Conservation (phyloP, 2,888 invertebrate genomes). For the Venusia cambrica region DNA sequence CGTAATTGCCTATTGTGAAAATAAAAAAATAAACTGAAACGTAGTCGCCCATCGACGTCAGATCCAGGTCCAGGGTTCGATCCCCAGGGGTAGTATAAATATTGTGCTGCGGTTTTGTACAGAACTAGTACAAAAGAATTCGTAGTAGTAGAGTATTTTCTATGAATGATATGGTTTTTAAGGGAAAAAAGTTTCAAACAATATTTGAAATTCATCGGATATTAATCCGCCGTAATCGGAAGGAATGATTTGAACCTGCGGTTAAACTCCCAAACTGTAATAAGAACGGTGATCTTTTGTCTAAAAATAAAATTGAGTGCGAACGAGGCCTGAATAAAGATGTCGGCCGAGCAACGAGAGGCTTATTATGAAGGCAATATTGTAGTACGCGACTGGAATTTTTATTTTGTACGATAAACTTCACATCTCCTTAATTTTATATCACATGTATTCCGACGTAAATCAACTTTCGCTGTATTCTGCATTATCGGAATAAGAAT, state of each 20-base stretch:
- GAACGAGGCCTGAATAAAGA: slow-evolving; percentile 55
- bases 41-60: too few relatives aligned
- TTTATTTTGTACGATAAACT: slow-evolving; percentile 49
- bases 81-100: too few relatives aligned
- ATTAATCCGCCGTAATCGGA: slow-evolving; percentile 22
- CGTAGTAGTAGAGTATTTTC: too few relatives aligned
- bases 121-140: too few relatives aligned
- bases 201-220: slow-evolving; percentile 1
- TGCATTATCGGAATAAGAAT: slow-evolving; percentile 18
- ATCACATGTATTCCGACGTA: slow-evolving; percentile 35
- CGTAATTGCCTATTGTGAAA: too few relatives aligned
- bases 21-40: too few relatives aligned
- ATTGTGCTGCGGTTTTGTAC: too few relatives aligned
- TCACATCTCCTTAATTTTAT: slow-evolving; percentile 34
- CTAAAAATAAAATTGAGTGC: slow-evolving; percentile 64
- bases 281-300: slow-evolving; percentile 51
- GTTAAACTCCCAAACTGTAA: slow-evolving; percentile 43
- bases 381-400: slow-evolving; percentile 57
- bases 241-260: slow-evolving; percentile 38
- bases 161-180: too few relatives aligned
- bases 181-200: slow-evolving; percentile 3
- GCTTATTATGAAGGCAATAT: slow-evolving; percentile 70
- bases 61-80: too few relatives aligned
- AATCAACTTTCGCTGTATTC: slow-evolving; percentile 39
- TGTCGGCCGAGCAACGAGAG: slow-evolving; percentile 40